Percentiles rank a stretch among this genome's conserved stretches.
Evolutionary conservation across 2,888 invertebrate species (phyloP).

Genomic region (Caenorhabditis wallacei): DNA sequence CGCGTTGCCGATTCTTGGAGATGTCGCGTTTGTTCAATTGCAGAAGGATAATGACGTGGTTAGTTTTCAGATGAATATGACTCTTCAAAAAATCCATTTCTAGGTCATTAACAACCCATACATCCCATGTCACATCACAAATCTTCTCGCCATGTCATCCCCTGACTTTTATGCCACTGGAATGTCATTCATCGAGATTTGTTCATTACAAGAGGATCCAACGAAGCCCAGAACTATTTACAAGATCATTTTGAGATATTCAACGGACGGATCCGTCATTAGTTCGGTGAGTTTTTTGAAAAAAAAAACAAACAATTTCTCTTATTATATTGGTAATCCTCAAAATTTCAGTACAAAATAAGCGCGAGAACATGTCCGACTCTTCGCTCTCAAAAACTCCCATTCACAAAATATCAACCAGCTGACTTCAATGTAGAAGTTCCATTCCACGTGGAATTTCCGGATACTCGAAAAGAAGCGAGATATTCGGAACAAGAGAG

Average conservation of each 20-base stretch:
- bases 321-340: too few species aligned
- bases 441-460: background rate
- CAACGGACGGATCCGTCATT: constrained; percentile 29
- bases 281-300: constrained; percentile 19
- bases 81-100: background rate
- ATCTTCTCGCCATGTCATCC: constrained; percentile 33
- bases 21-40: background rate
- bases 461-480: too few species aligned
- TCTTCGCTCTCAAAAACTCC: constrained; percentile 1
- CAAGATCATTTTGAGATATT: constrained; percentile 26
- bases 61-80: background rate
- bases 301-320: too few species aligned
- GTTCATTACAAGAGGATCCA: background rate
- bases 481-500: background rate
- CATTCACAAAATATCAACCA: background rate
- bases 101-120: background rate
- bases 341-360: constrained; percentile 51
- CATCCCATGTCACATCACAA: constrained; percentile 12
- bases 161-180: constrained; percentile 53
- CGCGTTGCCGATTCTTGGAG: constrained; percentile 9
- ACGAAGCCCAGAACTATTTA: background rate
- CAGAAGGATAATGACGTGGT: background rate
- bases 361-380: constrained; percentile 14
- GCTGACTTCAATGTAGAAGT: constrained; percentile 11
- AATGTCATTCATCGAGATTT: background rate